phyloP scores from a whole-genome alignment of 2,797 vertebrate species.

The Pseudopleuronectes americanus region DNA sequence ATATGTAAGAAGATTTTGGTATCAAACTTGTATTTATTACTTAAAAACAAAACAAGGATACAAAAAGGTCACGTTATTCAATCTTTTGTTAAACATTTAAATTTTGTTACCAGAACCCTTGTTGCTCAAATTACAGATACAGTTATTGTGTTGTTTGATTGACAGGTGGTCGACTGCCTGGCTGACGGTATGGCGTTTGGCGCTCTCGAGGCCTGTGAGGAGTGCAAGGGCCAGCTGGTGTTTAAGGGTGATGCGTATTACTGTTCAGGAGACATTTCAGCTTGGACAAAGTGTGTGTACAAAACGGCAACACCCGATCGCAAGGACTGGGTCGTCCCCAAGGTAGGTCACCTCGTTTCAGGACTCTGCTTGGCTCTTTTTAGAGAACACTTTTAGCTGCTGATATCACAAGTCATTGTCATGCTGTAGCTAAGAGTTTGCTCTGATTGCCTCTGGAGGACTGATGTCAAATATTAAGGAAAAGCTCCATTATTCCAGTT shows the following conservation, averaged over 20 bases:
- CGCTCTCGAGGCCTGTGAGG: constrained; percentile 88
- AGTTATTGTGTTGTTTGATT: constrained; percentile 9
- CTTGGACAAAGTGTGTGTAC: constrained; percentile 97
- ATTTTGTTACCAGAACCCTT: too few species aligned
- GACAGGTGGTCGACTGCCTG: constrained; percentile 92
- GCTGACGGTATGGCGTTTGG: constrained; percentile 95
- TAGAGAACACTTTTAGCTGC: not conserved
- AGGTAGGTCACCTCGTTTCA: constrained; percentile 79
- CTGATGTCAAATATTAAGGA: not conserved
- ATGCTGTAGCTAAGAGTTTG: too few species aligned
- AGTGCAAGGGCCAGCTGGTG: constrained; percentile 93
- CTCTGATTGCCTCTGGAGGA: not conserved
- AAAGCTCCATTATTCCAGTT: not conserved
- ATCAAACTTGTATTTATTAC: not conserved
- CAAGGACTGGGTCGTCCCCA: constrained; percentile 92
- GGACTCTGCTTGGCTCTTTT: too few species aligned
- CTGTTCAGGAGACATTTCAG: constrained; percentile 94
- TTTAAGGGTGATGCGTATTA: constrained; percentile 94
- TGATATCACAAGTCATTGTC: not conserved
- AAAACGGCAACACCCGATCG: constrained; percentile 89
- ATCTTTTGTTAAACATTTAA: too few species aligned
- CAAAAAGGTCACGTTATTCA: too few species aligned
- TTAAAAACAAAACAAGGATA: too few species aligned
- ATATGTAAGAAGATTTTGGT: too few species aligned
- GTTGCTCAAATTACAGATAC: not conserved